Base-by-base conservation (phyloP, 2,797 vertebrate genomes). In the Pelodytes ibericus region DNA sequence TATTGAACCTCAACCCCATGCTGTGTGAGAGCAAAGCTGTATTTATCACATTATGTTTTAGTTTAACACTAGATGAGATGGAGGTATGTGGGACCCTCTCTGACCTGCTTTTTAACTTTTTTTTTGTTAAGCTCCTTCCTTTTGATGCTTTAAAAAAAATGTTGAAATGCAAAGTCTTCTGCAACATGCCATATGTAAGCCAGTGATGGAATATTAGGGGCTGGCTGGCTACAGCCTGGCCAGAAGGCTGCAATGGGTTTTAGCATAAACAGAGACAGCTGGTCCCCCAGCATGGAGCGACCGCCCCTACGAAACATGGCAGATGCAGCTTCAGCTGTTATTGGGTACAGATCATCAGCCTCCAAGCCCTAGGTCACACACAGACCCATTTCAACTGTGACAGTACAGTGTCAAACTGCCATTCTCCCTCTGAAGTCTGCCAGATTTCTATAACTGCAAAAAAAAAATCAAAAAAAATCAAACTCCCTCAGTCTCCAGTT, bases 251-350 rank as follows among this genome's bases (percentile, higher is more conserved):
- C 74, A 76, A 86, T 86, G 86, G 77, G 82, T 80, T 18, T 74
- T 69, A 58, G 77, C 71, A 72, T 87, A 89, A 92, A 88, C 91
- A 89, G 91, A 87, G 88, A 90, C 92, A 92, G 88, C 89, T 93
- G 92, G 89, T 82, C 75, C 85, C 91, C 82, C 92, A 93, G 92
- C 91, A 88, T 89, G 92, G 82, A 85, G 89, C 84, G 60, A 85
- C 77, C 82, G 86, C 84, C n/a, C 74, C 84, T 67, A 74, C 73
- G 86, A 82, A 88, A 83, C 30, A 3, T 81, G 81, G 87, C 92
- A 93, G 92, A 89, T 93, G 92, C 89, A 76, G 83, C 81, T 87
- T 92, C 91, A 91, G 92, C 91, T 92, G 92, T 82, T 89, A 84
- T 65, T 73, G 88, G 89, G 88, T 81, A 84, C 65, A 2, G 80